Conservation (phyloP, 2,113 vertebrate genomes). For the Psilopogon haemacephalus region DNA sequence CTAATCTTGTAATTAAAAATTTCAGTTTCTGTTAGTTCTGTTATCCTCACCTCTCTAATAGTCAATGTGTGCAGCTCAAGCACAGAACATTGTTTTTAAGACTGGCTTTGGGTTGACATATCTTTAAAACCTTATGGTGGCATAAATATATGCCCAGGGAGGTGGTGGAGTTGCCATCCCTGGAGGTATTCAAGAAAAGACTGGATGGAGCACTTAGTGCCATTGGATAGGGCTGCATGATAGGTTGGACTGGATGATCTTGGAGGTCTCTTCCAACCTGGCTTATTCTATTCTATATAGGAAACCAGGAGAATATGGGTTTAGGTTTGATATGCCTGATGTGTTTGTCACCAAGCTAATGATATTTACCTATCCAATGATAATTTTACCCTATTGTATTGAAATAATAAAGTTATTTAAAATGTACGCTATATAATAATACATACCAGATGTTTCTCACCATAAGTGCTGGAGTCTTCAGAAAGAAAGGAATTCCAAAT, state of each 20-base stretch:
- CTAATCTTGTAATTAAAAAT: background rate
- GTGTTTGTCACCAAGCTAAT: background rate
- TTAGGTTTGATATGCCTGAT: background rate
- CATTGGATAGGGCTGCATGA: no score
- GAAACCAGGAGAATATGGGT: background rate
- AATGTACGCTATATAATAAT: background rate
- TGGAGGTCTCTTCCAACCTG: no score
- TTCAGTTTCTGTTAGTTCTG: background rate
- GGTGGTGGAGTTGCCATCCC: no score
- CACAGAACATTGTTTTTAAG: background rate
- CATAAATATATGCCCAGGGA: no score
- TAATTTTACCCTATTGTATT: background rate
- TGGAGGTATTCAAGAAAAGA: no score
- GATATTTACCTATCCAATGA: background rate
- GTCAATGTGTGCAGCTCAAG: background rate
- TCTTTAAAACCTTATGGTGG: background rate
- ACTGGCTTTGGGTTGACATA: background rate
- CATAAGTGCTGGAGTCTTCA: background rate
- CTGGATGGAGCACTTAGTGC: no score
- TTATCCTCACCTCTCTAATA: rapidly evolving
- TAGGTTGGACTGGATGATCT: no score
- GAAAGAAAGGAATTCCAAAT: background rate
- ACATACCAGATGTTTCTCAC: background rate
- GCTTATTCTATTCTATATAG: no score
- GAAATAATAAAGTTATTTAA: background rate